Conservation (phyloP, 1,140 invertebrate genomes). For the Venustaconcha ellipsiformis region DNA sequence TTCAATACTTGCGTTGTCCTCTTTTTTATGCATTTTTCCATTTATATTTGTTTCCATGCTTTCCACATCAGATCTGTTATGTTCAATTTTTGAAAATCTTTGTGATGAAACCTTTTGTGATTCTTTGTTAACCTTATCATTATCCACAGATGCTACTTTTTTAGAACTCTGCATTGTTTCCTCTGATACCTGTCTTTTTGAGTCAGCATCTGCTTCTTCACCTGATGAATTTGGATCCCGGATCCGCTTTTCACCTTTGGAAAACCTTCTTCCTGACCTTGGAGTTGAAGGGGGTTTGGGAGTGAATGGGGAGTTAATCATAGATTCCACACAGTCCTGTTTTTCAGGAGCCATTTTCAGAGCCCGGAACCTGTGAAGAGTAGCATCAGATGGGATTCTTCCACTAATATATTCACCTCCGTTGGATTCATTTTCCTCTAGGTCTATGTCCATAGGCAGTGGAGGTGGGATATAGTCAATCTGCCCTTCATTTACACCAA, state of each 20-base stretch:
- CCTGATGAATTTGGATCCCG: conserved; percentile 48
- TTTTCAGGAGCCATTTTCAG: conserved; percentile 49
- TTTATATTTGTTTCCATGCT: too few species aligned
- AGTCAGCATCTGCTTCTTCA: conserved; percentile 43
- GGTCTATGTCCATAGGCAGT: conserved; percentile 34
- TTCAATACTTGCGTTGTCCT: too few species aligned
- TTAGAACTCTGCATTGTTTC: conserved; percentile 21
- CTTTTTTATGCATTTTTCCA: too few species aligned
- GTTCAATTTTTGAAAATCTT: too few species aligned
- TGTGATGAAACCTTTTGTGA: background rate
- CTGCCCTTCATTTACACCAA: too few species aligned
- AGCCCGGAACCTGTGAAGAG: conserved; percentile 48
- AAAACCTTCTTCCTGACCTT: conserved; percentile 33
- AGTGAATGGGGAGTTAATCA: conserved; percentile 51
- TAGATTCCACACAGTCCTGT: conserved; percentile 44
- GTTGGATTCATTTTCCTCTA: conserved; percentile 22
- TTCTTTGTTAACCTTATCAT: conserved; percentile 22
- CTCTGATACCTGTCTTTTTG: conserved; percentile 40
- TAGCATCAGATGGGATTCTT: conserved; percentile 46
- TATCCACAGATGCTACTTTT: conserved; percentile 10
- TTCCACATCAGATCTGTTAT: too few species aligned
- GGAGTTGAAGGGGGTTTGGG: conserved; percentile 60
- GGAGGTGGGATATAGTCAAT: conserved; percentile 4
- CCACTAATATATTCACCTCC: conserved; percentile 22
- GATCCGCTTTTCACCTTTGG: conserved; percentile 53